Conservation (phyloP, 2,113 vertebrate species). For the Cheirogaleus medius region DNA sequence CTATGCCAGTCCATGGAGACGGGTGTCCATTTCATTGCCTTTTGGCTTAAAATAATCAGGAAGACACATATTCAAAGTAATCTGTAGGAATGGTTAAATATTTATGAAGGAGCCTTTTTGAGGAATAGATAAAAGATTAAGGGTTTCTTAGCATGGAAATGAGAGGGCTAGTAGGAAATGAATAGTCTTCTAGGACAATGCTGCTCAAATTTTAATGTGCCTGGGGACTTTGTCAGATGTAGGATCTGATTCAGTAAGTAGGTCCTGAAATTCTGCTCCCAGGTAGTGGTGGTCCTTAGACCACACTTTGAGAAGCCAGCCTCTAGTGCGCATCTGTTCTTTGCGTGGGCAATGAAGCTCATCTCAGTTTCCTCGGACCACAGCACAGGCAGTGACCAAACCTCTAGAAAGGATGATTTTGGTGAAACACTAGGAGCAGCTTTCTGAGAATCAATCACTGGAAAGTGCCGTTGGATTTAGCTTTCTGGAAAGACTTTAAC, state of each 20-base stretch:
- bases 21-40: not conserved
- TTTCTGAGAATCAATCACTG: not conserved
- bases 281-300: too few relatives aligned
- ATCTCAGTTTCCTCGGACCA: too few relatives aligned
- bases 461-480: not conserved
- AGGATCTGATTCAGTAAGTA: not conserved
- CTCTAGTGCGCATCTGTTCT: not conserved
- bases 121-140: not conserved
- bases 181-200: not conserved
- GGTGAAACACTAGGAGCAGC: not conserved
- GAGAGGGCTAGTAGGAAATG: not conserved
- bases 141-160: not conserved
- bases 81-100: not conserved
- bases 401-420: not conserved
- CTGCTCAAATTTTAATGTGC: not conserved
- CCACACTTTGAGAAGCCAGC: not conserved
- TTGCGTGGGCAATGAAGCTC: not conserved
- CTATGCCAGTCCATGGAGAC: not conserved
- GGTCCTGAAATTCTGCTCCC: not conserved
- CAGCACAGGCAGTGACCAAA: too few relatives aligned
- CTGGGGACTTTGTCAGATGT: not conserved
- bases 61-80: not conserved
- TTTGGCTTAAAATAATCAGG: not conserved
- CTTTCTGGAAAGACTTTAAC: not conserved
- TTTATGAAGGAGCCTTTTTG: constrained; percentile 2